phyloP scores from a whole-genome alignment of 2,888 invertebrate species.

The Parnassius mnemosyne region DNA sequence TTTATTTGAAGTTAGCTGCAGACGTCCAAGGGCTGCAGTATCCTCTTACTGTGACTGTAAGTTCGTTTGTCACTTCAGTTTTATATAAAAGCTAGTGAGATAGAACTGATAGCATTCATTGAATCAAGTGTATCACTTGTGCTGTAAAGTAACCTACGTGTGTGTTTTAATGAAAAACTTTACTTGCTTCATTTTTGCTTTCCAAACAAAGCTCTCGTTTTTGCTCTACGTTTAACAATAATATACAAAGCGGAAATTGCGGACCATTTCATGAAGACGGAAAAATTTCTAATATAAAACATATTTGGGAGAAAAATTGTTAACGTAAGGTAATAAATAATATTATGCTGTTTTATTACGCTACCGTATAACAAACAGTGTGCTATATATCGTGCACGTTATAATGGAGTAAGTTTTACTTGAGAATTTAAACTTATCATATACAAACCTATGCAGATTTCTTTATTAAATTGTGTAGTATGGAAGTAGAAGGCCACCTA shows the following conservation, averaged over 20 bases:
- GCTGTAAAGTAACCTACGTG: too few species aligned
- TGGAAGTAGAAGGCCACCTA: too few species aligned
- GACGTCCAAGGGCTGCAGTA: too few species aligned
- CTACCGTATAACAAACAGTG: not conserved
- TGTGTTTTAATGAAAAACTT: conserved; percentile 17
- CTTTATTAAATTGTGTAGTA: too few species aligned
- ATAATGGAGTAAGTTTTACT: too few species aligned
- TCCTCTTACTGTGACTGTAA: too few species aligned
- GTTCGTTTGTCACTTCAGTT: too few species aligned
- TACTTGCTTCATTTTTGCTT: conserved; percentile 12
- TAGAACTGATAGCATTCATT: not conserved
- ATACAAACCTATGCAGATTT: too few species aligned
- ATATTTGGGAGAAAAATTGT: conserved; percentile 2
- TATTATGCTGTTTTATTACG: not conserved
- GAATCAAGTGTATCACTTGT: conserved; percentile 9
- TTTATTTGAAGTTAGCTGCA: too few species aligned
- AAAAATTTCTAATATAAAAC: conserved; percentile 16
- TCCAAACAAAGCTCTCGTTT: conserved; percentile 20
- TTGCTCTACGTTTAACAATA: conserved; percentile 5
- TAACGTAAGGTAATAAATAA: conserved; percentile 3
- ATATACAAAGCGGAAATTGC: conserved; percentile 21
- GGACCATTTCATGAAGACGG: conserved; percentile 17
- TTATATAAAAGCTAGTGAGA: too few species aligned
- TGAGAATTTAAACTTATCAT: too few species aligned
- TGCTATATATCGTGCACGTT: too few species aligned